Base-by-base conservation (phyloP, 1,140 invertebrate species). In the Campoletis sonorensis region DNA sequence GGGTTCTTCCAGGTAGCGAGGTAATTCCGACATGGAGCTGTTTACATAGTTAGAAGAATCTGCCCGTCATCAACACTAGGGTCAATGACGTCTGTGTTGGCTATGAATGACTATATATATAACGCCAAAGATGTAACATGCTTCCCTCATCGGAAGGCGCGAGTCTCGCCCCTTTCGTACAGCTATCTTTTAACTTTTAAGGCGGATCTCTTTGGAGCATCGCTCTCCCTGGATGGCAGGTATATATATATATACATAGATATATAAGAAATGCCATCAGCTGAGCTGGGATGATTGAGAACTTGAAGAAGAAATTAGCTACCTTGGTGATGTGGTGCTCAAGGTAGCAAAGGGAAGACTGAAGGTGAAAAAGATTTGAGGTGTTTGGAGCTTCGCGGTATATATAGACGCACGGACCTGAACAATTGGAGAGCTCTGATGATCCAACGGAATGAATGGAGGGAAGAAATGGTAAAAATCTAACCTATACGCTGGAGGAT, bases 391-490 rank as follows among this genome's bases (percentile, higher is more conserved):
- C 11, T 49, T 75, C 18, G 23, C 23, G 7, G 40, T 26, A 21
- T 26, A 51, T 18, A 21, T 33, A n/a, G 68, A 64, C 4, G n/a
- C 4, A 27, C n/a, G n/a, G 10, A 27, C n/a, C 16, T 54, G 16
- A 26, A 26, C 21, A 27, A 27, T 33, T 70, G 3, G 13, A 33
- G 67, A 70, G 30, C 27, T 33, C 26, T 26, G 21, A 15, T 30
- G 67, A n/a, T 79, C 27, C 77, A 67, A 5, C 21, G 13, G 61
- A 79, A n/a, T 70, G 76, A 79, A 79, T 82, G 67, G 54, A 84
- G 82, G 73, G 13, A 27, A 82, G 80, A 76, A 81, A 78, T 80
- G 80, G 30, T 70, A 70, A 40, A 78, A 70, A 54, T 54, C 37
- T 10, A 16, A 21, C 30, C 13, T 2, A 78, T 64, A 64, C 18